Percentiles rank a stretch among this genome's conserved stretches.
These are phyloP conservation scores for Drosophila virilis DNA, from an alignment of 1,140 invertebrate species.

Conservation along the genomic window DNA sequence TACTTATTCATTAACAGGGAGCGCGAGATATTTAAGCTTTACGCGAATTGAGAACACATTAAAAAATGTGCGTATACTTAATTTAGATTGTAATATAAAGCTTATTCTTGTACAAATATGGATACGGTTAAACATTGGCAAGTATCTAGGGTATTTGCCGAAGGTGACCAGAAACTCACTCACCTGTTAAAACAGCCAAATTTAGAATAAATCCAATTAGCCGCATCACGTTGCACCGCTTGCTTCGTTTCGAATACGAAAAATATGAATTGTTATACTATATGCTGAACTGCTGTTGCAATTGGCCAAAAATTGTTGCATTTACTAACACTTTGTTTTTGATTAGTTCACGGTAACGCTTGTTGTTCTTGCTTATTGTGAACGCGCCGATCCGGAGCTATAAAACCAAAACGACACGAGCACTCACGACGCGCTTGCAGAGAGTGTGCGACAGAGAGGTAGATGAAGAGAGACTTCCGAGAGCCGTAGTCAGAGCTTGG, in stretches of 20 bases:
- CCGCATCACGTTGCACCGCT: conserved; percentile 42
- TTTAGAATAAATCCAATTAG: conserved; percentile 76
- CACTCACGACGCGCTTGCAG: conserved; percentile 18
- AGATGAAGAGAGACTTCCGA: conserved; percentile 25
- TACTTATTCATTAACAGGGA: not conserved
- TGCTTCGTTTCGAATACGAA: conserved; percentile 30
- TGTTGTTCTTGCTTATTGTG: conserved; percentile 19
- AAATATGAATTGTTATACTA: conserved; percentile 15
- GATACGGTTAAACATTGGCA: not conserved
- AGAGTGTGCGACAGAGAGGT: conserved; percentile 20
- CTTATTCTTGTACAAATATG: not conserved
- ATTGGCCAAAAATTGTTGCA: conserved; percentile 45
- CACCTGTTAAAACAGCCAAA: conserved; percentile 76
- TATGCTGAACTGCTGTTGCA: not conserved
- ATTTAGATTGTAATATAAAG: no score
- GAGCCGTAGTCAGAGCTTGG: conserved; percentile 59
- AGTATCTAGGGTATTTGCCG: not conserved
- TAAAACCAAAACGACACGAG: conserved; percentile 17
- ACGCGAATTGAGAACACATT: not conserved
- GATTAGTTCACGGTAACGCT: conserved; percentile 15
- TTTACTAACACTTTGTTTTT: conserved; percentile 46
- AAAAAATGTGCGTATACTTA: not conserved
- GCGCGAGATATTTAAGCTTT: not conserved
- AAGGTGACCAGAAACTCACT: conserved; percentile 31
- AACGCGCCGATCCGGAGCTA: conserved; percentile 45